Evolutionary conservation across 1,140 invertebrate genomes (phyloP), one percentile per base, ranked within the genome.

Genomic region (Pygmarrhopalites habei): DNA sequence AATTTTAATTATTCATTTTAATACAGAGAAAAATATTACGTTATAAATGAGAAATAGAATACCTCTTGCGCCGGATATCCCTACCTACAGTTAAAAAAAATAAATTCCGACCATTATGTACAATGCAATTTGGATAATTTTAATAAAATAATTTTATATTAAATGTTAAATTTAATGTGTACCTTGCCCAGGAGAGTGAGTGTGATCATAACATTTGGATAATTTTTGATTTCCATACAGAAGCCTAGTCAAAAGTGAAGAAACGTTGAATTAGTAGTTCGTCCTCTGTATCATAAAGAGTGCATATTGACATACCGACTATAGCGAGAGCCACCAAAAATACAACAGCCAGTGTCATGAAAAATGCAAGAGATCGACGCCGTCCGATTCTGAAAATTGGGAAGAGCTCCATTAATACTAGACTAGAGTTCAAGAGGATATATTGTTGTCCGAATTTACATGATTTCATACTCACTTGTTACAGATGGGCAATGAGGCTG

Each of bases 241-340:
- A 5, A 21, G 26, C 15, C 30, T 39, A 1, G 30, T 28, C 4
- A 29, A 56, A 0, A 62, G 1, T n/a, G 25, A 26, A n/a, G n/a
- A n/a, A n/a, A 70, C 26, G 28, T 65, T n/a, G n/a, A n/a, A n/a
- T n/a, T n/a, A 5, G 56, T 25, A n/a, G n/a, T n/a, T n/a, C n/a
- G n/a, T n/a, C n/a, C n/a, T n/a, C n/a, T n/a, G n/a, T n/a, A 30
- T 46, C 26, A 14, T 30, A 39, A 15, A 29, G 41, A 19, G 41
- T 43, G 17, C 30, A 49, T 1, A 66, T 2, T 19, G 30, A 25
- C 23, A 70, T 29, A 28, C 62, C 59, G 14, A 51, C 32, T 57
- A 70, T 65, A 4, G 68, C 65, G 3, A 70, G 49, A 17, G 52
- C 55, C 12, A 65, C 68, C 1, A 70, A 52, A 51, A 53, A 67